Evolutionary conservation across 2,888 invertebrate species (phyloP).

Genomic region (Andrena trimmerana): DNA sequence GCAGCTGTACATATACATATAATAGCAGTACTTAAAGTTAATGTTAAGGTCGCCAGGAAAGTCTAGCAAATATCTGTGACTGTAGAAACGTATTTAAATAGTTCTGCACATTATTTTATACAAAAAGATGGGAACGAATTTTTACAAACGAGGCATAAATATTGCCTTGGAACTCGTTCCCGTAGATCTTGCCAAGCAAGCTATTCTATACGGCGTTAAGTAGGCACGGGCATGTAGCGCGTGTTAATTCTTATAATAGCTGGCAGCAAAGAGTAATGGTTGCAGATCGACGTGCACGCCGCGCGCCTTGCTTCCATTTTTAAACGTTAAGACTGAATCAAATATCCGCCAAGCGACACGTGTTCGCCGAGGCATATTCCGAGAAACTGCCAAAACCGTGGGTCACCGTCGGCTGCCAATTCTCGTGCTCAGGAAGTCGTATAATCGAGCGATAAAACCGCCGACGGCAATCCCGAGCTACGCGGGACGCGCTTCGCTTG

Average conservation of each 20-base stretch:
- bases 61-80: conserved; percentile 8
- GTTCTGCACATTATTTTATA: conserved; percentile 2
- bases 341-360: conserved; percentile 5
- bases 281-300: conserved; percentile 14
- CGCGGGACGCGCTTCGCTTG: conserved; percentile 70
- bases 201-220: conserved; percentile 1
- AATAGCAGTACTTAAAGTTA: conserved; percentile 51
- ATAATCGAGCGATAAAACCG: conserved; percentile 6
- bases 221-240: conserved; percentile 10
- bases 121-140: background rate
- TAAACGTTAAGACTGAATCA: conserved; percentile 63
- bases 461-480: conserved; percentile 38
- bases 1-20: conserved; percentile 27
- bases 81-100: conserved; percentile 12
- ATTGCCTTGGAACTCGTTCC: background rate
- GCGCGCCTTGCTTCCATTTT: conserved; percentile 26
- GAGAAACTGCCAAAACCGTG: background rate
- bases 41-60: background rate
- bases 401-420: conserved; percentile 55
- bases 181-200: conserved; percentile 1
- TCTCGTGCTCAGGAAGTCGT: conserved; percentile 43
- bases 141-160: background rate
- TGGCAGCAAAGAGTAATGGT: conserved; percentile 9
- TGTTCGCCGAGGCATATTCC: background rate
- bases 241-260: conserved; percentile 20